Evolutionary conservation across 2,113 vertebrate genomes (phyloP), one percentile per base, ranked within the genome.

Genomic region (Campylomormyrus tamandua): DNA sequence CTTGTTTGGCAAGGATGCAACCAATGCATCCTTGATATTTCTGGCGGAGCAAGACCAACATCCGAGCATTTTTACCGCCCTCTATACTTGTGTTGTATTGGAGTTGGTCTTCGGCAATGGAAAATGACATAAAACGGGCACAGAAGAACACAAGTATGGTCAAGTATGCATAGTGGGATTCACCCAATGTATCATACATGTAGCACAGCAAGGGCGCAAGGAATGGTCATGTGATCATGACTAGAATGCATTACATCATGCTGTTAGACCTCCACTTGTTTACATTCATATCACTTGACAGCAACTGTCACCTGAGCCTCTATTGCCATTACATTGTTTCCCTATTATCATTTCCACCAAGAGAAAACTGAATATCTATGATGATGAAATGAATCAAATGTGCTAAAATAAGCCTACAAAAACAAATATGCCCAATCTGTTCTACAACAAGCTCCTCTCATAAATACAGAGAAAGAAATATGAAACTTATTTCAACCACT

Each of bases 371-470:
- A 53, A 50, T 48, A 48, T 53, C 85, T 31, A 17, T 53, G 66
- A 52, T 15, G 88, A 89, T 39, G 39, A 42, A 70, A 70, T 70
- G 10, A 70, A 70, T 70, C 70, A 89, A 83, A 83, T 83, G 46
- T 39, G 48, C 46, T 49, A 17, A 89, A 89, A 89, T 27, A 84
- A 84, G 45, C 24, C 9, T 5, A 1, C 31, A 39, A 89, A 80
- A 89, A 89, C 66, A 11, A 89, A 89, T 52, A 13, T 52, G 70
- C 27, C 46, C 88, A 50, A 49, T 89, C 70, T 89, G 48, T 62
- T 86, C 42, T 24, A 49, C 89, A 70, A 24, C 89, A 70, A 35
- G 83, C 83, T 52, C 46, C 31, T 45, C 31, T 84, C 31, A 35
- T 85, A 7, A 87, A 74, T 87, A 58, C 27, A 87, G 58, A 80